Base-by-base conservation (phyloP, 2,113 vertebrate genomes). In the Balaeniceps rex region DNA sequence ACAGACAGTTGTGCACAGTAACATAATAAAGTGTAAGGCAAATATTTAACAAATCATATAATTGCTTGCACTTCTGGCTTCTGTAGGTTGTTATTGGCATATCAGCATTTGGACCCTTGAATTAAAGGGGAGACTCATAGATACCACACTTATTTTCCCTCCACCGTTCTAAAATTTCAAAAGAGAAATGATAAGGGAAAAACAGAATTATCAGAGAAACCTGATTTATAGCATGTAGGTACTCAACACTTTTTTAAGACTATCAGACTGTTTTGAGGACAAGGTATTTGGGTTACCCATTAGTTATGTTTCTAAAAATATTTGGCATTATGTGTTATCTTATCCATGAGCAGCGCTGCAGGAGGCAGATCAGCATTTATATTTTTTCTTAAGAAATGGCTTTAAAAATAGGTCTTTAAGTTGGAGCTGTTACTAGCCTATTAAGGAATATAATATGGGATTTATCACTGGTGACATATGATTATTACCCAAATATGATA, bases 241-340 rank as follows among this genome's bases (percentile, higher is more conserved):
- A 65, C 63, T 97, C 78, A 89, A 66, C 49, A 58, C 58, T 74
- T 96, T 72, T 75, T 54, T 1, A 18, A 83, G 74, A 47, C 26
- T 95, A 87, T 89, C 84, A 80, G 63, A 29, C 31, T 72, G 4
- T 46, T 95, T 64, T 87, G 74, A 94, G 65, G 52, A 25, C 78
- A 91, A 85, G 49, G 61, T n/a, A 72, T 89, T 85, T 82, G 57
- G 44, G n/a, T 87, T 94, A 93, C 83, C 89, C 52, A 14, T 79
- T 87, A 95, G 65, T 47, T 66, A 40, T 34, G 47, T 89, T 87
- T 93, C 89, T 94, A 95, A 96, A 96, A 90, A 94, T 95, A 91
- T 84, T 96, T 78, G 29, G 14, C 31, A 64, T 82, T 49, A 29
- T 22, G 7, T 61, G 54, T 83, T 93, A 76, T 83, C 75, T 96